phyloP scores from a whole-genome alignment of 2,888 invertebrate species.

The Aelia acuminata region DNA sequence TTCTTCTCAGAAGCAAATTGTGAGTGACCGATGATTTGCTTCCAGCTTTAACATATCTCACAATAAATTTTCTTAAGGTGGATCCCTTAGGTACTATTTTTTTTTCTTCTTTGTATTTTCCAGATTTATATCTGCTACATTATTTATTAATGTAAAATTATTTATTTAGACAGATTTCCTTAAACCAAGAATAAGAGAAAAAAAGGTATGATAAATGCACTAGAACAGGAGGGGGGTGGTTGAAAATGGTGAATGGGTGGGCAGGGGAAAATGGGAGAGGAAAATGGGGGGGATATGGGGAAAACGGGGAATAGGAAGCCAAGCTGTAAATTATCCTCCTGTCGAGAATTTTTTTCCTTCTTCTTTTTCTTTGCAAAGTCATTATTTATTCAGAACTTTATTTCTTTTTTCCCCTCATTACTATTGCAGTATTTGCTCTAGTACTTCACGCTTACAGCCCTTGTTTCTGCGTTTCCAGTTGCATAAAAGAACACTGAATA shows the following conservation, averaged over 20 bases:
- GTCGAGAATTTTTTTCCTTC: neutral
- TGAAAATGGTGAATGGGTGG: neutral
- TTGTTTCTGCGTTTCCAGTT: neutral
- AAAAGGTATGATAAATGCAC: constrained; percentile 11
- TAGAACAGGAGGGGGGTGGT: neutral
- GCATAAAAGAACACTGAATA: neutral
- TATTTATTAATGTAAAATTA: too few relatives aligned
- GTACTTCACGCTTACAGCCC: neutral
- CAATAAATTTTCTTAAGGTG: too few relatives aligned
- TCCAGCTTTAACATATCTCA: too few relatives aligned
- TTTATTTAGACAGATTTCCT: neutral
- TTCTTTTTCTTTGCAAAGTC: neutral
- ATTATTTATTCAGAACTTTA: constrained; percentile 17
- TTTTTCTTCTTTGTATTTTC: too few relatives aligned
- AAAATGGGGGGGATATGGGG: neutral
- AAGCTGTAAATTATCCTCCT: constrained; percentile 32
- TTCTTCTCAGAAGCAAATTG: too few relatives aligned
- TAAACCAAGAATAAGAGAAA: neutral
- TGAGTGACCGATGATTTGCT: too few relatives aligned
- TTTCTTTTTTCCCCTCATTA: neutral
- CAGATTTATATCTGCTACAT: too few relatives aligned
- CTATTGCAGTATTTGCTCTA: constrained; percentile 1
- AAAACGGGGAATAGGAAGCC: neutral
- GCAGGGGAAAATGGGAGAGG: neutral
- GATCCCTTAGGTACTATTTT: too few relatives aligned